Evolutionary conservation across 64 coral and sea anemone genomes (phyloP), one percentile per base, ranked within the genome.

Genomic region (Dendronephthya gigantea): DNA sequence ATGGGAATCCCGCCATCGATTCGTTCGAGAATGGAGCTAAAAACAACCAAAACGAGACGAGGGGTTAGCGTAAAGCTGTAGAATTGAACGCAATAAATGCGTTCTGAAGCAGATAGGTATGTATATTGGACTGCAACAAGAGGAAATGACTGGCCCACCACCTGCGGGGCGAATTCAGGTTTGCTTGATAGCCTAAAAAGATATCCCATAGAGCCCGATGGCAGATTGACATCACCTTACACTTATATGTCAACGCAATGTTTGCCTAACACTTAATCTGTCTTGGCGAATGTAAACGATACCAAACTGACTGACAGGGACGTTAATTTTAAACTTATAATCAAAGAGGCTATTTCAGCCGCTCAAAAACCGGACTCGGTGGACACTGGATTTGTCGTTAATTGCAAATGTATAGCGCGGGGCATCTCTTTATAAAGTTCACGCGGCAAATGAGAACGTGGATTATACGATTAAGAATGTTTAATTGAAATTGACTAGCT

Each of bases 221-320:
- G 15, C 27, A 79, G 72, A 39, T 79, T 79, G 72, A 79, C 72
- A 79, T 79, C 72, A 79, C 30, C 19, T 79, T 34, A 79, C 72
- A 79, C 32, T 79, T 28, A 79, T 79, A 79, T 79, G 72, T 79
- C 72, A 79, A 79, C 72, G 32, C 72, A 39, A 79, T 45, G 72
- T 79, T 79, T 79, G 72, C 72, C 7, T 12, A 79, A 34, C 72
- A 36, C 72, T 79, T 79, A 79, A 79, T 79, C 72, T 36, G 32
- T 34, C 72, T 79, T 79, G 32, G 72, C 12, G 30, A 28, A 16
- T 79, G 72, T 79, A 79, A 79, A 79, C 72, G 72, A 79, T 79
- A 34, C 72, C 72, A 17, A n/a, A 79, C 32, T 2, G 25, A 79
- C 32, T 79, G 72, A 79, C 72, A 79, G 72, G 9, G 37, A 34